Conservation (phyloP, 1,140 invertebrate genomes). For the Aphis craccivora region DNA sequence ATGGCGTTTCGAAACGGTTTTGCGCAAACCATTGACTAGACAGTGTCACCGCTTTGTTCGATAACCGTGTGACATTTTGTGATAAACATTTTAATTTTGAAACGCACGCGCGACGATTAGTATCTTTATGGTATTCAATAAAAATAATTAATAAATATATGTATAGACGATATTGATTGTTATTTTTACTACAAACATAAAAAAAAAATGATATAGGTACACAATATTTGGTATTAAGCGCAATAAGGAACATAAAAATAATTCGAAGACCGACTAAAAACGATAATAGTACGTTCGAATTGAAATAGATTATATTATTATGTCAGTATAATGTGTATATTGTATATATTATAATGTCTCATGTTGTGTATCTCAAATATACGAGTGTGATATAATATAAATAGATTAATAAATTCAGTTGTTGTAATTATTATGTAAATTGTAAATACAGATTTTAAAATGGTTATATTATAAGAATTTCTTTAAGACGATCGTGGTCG, state of each 20-base stretch:
- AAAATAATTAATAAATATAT: background rate
- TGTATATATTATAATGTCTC: background rate
- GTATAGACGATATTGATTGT: background rate
- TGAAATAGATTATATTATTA: background rate
- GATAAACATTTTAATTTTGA: slow-evolving; percentile 10
- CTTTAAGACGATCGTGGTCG: background rate
- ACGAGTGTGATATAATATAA: background rate
- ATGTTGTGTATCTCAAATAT: background rate
- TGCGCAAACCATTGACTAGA: slow-evolving; percentile 30
- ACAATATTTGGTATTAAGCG: background rate
- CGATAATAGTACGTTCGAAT: background rate
- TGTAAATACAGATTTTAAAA: background rate
- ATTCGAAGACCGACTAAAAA: background rate
- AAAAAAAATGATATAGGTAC: background rate
- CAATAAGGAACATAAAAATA: background rate
- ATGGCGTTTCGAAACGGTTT: slow-evolving; percentile 29
- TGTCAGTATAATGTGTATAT: background rate
- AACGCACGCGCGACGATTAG: background rate
- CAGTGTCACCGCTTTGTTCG: background rate
- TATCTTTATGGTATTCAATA: background rate
- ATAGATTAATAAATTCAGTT: background rate
- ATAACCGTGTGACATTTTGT: slow-evolving; percentile 46
- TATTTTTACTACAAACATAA: background rate
- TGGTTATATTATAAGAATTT: background rate
- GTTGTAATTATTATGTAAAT: background rate